Conservation (phyloP, 1,140 invertebrate species). For the Bombus terrestris region DNA sequence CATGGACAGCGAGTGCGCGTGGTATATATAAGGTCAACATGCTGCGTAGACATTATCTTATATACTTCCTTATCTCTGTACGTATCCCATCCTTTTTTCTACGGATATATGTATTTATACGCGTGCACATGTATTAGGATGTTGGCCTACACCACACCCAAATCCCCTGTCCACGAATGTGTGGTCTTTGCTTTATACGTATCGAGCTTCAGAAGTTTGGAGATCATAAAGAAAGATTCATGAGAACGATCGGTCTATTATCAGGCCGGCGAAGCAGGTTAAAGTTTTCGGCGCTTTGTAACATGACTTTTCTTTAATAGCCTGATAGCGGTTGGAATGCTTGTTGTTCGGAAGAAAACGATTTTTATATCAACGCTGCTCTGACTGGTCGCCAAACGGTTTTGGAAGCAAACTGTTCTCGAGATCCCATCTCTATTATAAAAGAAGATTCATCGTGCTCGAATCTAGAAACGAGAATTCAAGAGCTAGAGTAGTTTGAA, state of each 20-base stretch:
- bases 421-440: not conserved
- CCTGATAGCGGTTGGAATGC: not conserved
- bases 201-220: conserved; percentile 62
- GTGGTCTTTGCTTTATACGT: conserved; percentile 44
- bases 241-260: conserved; percentile 72
- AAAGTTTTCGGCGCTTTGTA: conserved; percentile 47
- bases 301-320: conserved; percentile 41
- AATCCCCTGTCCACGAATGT: conserved; percentile 12
- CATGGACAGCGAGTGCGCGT: conserved; percentile 50
- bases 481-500: not conserved
- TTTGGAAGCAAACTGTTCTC: not conserved
- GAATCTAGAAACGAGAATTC: not conserved
- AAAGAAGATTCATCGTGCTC: not conserved
- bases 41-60: conserved; percentile 54
- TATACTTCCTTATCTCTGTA: conserved; percentile 55
- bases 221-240: conserved; percentile 75
- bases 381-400: not conserved
- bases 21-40: conserved; percentile 54
- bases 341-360: not conserved
- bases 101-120: not conserved
- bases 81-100: conserved; percentile 26
- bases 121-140: not conserved
- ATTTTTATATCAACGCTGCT: not conserved
- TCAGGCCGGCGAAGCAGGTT: conserved; percentile 45
- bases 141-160: not conserved